A percentile compares a stretch with the other conserved stretches of the same genome.
phyloP scores from a whole-genome alignment of 2,888 invertebrate species.

The Synergus laeviventris region DNA sequence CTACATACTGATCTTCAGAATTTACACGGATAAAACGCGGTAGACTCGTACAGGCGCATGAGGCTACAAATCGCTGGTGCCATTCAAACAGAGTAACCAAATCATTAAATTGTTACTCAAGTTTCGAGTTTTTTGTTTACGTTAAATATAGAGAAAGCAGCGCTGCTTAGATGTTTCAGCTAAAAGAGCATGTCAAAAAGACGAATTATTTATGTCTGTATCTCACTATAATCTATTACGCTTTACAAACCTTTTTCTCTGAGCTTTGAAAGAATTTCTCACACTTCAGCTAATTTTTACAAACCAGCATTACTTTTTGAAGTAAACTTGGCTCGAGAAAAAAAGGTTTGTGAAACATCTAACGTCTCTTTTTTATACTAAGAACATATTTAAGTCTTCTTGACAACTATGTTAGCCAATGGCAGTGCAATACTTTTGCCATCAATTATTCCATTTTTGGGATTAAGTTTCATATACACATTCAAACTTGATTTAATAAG shows the following conservation, averaged over 20 bases:
- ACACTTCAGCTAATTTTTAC: background rate
- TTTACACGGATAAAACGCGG: background rate
- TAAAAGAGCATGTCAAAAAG: conserved; percentile 32
- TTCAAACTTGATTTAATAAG: conserved; percentile 37
- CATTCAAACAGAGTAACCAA: conserved; percentile 7
- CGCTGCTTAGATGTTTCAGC: conserved; percentile 12
- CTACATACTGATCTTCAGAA: too few relatives aligned
- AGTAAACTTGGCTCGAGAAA: background rate
- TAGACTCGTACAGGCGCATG: background rate
- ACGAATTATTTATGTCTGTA: conserved; percentile 10
- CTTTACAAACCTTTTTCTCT: background rate
- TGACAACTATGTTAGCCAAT: conserved; percentile 13
- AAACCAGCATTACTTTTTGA: background rate
- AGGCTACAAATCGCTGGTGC: conserved; percentile 3
- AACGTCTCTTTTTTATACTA: background rate
- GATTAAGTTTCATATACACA: conserved; percentile 16
- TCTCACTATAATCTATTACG: background rate
- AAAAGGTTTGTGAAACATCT: background rate
- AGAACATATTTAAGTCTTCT: conserved; percentile 6
- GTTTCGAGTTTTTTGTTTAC: background rate
- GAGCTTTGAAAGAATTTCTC: background rate
- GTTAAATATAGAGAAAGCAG: background rate
- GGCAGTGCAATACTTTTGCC: conserved; percentile 8
- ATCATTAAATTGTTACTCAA: background rate
- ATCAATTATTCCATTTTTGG: conserved; percentile 9